phyloP scores from a whole-genome alignment of 2,113 vertebrate genomes.

The Rhinolophus ferrumequinum region DNA sequence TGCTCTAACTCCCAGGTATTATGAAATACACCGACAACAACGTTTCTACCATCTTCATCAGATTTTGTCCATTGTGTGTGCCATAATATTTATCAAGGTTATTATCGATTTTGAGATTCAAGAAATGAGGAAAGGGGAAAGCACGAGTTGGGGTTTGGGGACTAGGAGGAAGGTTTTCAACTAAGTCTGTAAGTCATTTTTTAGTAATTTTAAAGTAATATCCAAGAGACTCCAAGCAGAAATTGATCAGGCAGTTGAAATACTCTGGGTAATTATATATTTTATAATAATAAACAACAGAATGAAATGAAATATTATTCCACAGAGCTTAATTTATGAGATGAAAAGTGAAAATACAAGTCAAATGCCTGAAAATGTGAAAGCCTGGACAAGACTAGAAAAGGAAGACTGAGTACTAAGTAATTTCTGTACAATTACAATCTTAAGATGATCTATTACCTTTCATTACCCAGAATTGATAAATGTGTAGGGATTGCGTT shows the following conservation, averaged over 20 bases:
- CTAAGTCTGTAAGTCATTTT: not conserved
- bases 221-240: not conserved
- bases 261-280: not conserved
- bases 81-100: not conserved
- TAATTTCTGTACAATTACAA: not conserved
- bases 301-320: slow-evolving; percentile 10
- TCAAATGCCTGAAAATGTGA: slow-evolving; percentile 36
- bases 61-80: not conserved
- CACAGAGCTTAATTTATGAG: slow-evolving; percentile 32
- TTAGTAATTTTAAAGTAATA: slow-evolving; percentile 27
- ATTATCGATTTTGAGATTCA: not conserved
- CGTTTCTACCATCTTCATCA: not conserved
- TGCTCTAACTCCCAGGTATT: not conserved
- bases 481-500: not conserved
- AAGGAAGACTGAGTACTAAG: not conserved
- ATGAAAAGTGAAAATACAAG: slow-evolving; percentile 17
- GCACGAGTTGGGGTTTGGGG: not conserved
- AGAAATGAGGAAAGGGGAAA: not conserved
- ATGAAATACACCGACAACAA: not conserved
- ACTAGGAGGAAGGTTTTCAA: not conserved
- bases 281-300: slow-evolving; percentile 19
- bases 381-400: not conserved
- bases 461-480: not conserved
- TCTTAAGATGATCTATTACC: not conserved
- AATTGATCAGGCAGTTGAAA: slow-evolving; percentile 31